Evolutionary conservation across 30 jellyfish, hydroid and myxozoan genomes (phyloP).

Genomic region (Rhopilema esculentum): DNA sequence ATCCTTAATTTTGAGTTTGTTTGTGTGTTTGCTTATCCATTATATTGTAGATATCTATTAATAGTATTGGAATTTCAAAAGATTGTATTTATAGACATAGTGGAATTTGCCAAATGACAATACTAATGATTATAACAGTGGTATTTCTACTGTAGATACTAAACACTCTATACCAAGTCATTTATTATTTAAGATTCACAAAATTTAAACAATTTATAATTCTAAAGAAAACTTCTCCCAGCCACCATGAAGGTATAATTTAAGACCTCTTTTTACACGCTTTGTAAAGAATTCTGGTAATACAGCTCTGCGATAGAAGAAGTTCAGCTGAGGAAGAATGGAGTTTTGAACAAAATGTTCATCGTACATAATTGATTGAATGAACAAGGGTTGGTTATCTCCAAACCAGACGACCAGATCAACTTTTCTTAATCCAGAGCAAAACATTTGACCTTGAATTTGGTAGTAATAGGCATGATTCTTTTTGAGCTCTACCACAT

Average conservation of each 20-base stretch:
- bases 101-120: neutral
- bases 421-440: neutral
- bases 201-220: neutral
- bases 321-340: neutral
- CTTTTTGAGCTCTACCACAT: neutral
- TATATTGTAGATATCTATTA: neutral
- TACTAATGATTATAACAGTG: neutral
- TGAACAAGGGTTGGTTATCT: neutral
- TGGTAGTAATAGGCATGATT: slow-evolving; percentile 8
- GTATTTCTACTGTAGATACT: neutral
- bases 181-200: no score
- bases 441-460: slow-evolving; percentile 21
- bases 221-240: neutral
- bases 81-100: no score
- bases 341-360: neutral
- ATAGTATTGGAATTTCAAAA: neutral
- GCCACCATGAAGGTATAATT: slow-evolving; percentile 19
- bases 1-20: neutral
- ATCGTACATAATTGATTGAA: neutral
- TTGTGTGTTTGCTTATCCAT: neutral
- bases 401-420: slow-evolving; percentile 17
- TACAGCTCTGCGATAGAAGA: slow-evolving; percentile 9
- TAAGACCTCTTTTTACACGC: slow-evolving; percentile 16
- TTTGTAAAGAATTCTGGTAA: neutral
- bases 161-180: neutral